phyloP scores from a whole-genome alignment of 2,888 invertebrate genomes.

The Drosophila birchii region DNA sequence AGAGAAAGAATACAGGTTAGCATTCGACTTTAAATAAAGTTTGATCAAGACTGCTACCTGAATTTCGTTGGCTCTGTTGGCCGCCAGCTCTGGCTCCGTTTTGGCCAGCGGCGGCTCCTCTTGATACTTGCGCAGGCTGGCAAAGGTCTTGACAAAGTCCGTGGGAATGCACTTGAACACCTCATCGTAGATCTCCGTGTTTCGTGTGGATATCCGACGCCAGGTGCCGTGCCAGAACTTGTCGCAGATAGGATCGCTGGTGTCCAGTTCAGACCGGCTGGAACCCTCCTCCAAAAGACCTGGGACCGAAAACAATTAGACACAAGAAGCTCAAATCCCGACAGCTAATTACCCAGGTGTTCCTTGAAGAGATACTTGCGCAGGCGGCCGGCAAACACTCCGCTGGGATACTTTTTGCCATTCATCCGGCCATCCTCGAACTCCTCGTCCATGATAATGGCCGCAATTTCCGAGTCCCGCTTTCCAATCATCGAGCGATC shows the following conservation, averaged over 20 bases:
- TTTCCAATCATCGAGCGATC: constrained; percentile 97
- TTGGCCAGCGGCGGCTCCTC: constrained; percentile 90
- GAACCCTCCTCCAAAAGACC: constrained; percentile 85
- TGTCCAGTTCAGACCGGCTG: constrained; percentile 85
- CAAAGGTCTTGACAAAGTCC: constrained; percentile 92
- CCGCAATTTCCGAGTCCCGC: constrained; percentile 97
- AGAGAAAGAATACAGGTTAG: background rate
- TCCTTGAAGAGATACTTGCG: constrained; percentile 95
- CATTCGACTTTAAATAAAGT: no score
- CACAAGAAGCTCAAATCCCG: accelerated
- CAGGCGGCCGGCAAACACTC: constrained; percentile 93
- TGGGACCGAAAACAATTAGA: constrained; percentile 25
- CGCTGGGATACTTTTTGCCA: constrained; percentile 91
- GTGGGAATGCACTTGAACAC: constrained; percentile 97
- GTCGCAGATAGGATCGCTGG: constrained; percentile 92
- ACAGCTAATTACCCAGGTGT: constrained; percentile 89
- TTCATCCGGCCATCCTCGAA: constrained; percentile 93
- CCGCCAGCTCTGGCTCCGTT: constrained; percentile 90
- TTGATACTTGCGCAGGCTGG: constrained; percentile 91
- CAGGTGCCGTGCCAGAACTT: constrained; percentile 94
- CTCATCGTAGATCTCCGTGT: constrained; percentile 96
- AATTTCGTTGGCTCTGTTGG: constrained; percentile 90
- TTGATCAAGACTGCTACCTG: constrained; percentile 85
- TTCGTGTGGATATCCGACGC: constrained; percentile 91
- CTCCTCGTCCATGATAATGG: constrained; percentile 93